Evolutionary conservation across 2,797 vertebrate genomes (phyloP).

Genomic region (Harpagifer antarcticus): DNA sequence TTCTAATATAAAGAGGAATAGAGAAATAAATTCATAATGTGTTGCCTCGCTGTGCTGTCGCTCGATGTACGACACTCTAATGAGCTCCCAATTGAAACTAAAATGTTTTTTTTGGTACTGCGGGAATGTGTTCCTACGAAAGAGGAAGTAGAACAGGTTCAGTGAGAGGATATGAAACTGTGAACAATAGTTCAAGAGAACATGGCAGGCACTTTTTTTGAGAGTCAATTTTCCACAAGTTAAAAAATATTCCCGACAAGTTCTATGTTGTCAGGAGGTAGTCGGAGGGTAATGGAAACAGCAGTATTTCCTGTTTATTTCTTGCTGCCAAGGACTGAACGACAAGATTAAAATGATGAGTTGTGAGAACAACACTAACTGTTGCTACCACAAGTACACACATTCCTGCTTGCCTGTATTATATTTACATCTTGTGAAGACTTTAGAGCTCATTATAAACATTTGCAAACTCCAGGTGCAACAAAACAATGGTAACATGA

Average conservation of each 20-base stretch:
- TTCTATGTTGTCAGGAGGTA: slow-evolving; percentile 22
- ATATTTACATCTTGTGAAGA: slow-evolving; percentile 5
- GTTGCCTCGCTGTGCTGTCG: slow-evolving; percentile 14
- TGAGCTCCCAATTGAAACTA: slow-evolving; percentile 64
- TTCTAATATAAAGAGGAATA: slow-evolving; percentile 42
- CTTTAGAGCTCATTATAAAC: slow-evolving; percentile 36
- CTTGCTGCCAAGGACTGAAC: slow-evolving; percentile 10
- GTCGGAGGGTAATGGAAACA: slow-evolving; percentile 20
- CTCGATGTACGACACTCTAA: slow-evolving; percentile 56
- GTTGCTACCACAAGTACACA: not conserved
- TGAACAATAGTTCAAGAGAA: slow-evolving; percentile 26
- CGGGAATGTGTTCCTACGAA: slow-evolving; percentile 17
- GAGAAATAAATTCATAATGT: slow-evolving; percentile 67
- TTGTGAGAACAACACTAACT: slow-evolving; percentile 20
- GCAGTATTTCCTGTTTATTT: slow-evolving; percentile 35
- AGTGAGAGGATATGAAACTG: slow-evolving; percentile 16
- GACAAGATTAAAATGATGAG: not conserved
- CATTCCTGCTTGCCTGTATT: not conserved
- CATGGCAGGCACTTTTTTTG: not conserved
- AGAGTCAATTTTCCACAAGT: slow-evolving; percentile 8
- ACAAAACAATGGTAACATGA: slow-evolving; percentile 11
- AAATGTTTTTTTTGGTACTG: slow-evolving; percentile 63
- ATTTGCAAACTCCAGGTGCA: not conserved
- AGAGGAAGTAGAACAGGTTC: slow-evolving; percentile 12
- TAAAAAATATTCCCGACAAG: not conserved